Percentiles rank a stretch among this genome's conserved stretches.
phyloP scores from a whole-genome alignment of 2,888 invertebrate species.

The Lottia gigantea region DNA sequence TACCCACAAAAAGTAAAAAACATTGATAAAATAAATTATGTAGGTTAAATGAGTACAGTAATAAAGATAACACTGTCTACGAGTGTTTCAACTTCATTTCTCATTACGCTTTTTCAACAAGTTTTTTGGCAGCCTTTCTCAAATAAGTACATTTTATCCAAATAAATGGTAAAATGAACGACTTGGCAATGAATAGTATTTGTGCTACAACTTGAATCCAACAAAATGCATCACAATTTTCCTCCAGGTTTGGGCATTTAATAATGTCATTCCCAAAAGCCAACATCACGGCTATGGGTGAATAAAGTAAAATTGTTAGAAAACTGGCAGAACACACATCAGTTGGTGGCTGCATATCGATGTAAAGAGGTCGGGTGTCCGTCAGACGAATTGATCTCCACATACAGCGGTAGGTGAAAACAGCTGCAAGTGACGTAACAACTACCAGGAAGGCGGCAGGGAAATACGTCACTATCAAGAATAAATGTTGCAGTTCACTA shows the following conservation, averaged over 20 bases:
- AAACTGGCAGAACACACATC: not conserved
- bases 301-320: not conserved
- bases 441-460: not conserved
- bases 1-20: too few species aligned
- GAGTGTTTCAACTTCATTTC: too few species aligned
- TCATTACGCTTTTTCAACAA: not conserved
- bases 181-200: not conserved
- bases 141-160: not conserved
- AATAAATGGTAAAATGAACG: not conserved
- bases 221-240: not conserved
- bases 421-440: not conserved
- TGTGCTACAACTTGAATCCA: conserved; percentile 1
- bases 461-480: not conserved
- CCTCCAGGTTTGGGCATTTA: not conserved
- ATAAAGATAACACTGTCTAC: too few species aligned
- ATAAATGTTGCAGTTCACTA: not conserved
- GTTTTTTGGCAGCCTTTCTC: conserved; percentile 1
- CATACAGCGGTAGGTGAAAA: not conserved
- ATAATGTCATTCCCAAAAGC: not conserved
- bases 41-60: too few species aligned
- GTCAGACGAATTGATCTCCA: not conserved
- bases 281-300: conserved; percentile 3
- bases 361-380: not conserved
- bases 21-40: too few species aligned
- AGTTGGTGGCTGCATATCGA: not conserved